These are phyloP conservation scores for Oncorhynchus masou DNA, from an alignment of 2,113 vertebrate genomes.

Conservation along the genomic window DNA sequence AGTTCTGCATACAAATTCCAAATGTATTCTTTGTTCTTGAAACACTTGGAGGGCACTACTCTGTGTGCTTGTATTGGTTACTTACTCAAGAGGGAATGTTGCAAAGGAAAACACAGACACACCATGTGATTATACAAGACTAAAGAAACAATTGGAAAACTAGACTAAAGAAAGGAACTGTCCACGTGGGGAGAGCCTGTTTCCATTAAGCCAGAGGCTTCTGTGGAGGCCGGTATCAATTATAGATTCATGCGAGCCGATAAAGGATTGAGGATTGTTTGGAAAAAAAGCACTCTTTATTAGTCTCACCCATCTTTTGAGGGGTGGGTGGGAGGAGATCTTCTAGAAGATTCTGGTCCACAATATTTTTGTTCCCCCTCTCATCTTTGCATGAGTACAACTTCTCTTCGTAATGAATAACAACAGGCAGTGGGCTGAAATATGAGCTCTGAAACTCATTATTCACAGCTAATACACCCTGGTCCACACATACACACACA, in stretches of 20 bases:
- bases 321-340: slow-evolving; percentile 5
- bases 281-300: slow-evolving; percentile 33
- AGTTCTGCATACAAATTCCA: neutral
- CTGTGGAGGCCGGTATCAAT: slow-evolving; percentile 21
- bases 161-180: too few relatives aligned
- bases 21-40: neutral
- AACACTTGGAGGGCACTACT: neutral
- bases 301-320: slow-evolving; percentile 21
- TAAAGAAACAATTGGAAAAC: neutral
- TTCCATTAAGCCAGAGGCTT: neutral
- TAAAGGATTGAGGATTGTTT: slow-evolving; percentile 13
- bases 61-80: neutral
- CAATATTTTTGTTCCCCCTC: slow-evolving; percentile 19
- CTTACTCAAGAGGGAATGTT: neutral
- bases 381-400: slow-evolving; percentile 27
- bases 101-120: neutral
- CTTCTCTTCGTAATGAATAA: neutral
- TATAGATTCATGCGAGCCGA: slow-evolving; percentile 29
- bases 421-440: neutral
- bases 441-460: slow-evolving; percentile 36
- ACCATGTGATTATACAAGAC: neutral
- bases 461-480: slow-evolving; percentile 23
- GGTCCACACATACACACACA: too few relatives aligned
- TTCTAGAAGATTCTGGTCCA: neutral
- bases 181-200: neutral